Evolutionary conservation across 2,113 vertebrate species (phyloP).

Genomic region (Actenoides lindsayi): DNA sequence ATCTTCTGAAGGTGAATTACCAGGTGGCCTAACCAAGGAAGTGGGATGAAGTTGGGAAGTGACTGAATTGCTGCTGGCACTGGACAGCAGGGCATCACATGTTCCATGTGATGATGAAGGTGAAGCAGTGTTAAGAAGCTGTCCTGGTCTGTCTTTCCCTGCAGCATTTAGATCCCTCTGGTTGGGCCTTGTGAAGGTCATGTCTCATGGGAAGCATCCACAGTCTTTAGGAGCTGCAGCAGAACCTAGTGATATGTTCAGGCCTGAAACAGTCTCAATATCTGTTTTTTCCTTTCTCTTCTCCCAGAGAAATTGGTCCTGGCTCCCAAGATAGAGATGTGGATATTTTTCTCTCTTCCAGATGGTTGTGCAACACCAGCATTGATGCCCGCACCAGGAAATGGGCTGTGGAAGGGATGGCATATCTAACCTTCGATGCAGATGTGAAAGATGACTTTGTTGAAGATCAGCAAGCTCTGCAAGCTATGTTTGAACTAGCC

Average conservation of each 20-base stretch:
- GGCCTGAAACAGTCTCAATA: background rate
- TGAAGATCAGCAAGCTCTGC: slow-evolving; percentile 89
- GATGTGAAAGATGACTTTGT: slow-evolving; percentile 99
- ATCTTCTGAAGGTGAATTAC: background rate
- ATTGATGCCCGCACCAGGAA: slow-evolving; percentile 91
- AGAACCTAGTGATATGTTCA: background rate
- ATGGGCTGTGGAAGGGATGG: slow-evolving; percentile 95
- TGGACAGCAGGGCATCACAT: fast-evolving
- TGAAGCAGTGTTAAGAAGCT: background rate
- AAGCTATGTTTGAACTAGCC: slow-evolving; percentile 95
- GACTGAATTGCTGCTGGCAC: background rate
- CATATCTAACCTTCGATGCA: slow-evolving; percentile 94
- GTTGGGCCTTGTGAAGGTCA: background rate
- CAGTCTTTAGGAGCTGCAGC: background rate
- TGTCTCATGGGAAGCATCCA: background rate
- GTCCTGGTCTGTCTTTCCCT: background rate
- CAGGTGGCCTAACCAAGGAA: background rate
- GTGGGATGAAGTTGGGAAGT: background rate
- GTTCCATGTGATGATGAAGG: background rate
- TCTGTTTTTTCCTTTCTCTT: background rate
- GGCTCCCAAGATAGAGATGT: background rate
- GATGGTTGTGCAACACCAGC: slow-evolving; percentile 91
- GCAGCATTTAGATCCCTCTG: background rate
- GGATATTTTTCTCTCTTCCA: slow-evolving; percentile 45
- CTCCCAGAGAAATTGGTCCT: background rate